These are phyloP conservation scores for Eurytoma adleriae DNA, from an alignment of 2,888 invertebrate species.

Conservation along the genomic window DNA sequence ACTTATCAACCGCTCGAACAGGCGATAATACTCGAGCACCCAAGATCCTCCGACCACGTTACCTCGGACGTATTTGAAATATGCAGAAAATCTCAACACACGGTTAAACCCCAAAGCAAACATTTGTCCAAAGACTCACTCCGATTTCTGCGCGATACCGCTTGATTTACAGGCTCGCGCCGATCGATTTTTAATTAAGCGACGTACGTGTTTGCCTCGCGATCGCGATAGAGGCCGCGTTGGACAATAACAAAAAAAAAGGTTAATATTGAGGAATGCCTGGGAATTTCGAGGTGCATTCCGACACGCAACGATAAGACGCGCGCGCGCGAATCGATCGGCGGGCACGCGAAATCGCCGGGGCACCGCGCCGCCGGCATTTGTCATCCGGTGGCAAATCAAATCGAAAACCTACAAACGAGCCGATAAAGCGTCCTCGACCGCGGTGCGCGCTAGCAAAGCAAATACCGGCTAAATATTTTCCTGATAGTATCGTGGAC, in stretches of 20 bases:
- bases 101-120: background rate
- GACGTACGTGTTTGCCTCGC: conserved; percentile 2
- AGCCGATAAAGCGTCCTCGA: conserved; percentile 16
- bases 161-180: background rate
- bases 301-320: conserved; percentile 20
- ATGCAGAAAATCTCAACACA: no score
- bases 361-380: background rate
- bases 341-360: background rate
- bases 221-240: conserved; percentile 14
- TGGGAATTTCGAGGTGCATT: conserved; percentile 4
- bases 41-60: no score
- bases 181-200: conserved; percentile 28
- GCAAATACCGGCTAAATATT: conserved; percentile 31
- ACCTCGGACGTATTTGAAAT: no score
- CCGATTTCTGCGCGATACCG: background rate
- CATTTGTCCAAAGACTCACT: background rate
- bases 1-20: background rate
- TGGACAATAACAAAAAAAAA: background rate
- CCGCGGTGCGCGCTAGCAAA: background rate
- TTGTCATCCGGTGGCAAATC: conserved; percentile 19
- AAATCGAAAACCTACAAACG: conserved; percentile 30
- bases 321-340: background rate
- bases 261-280: background rate
- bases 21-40: no score
- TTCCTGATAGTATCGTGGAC: conserved; percentile 8